These are phyloP conservation scores for Rhipidura dahli DNA, from an alignment of 2,113 vertebrate genomes.

Conservation along the genomic window DNA sequence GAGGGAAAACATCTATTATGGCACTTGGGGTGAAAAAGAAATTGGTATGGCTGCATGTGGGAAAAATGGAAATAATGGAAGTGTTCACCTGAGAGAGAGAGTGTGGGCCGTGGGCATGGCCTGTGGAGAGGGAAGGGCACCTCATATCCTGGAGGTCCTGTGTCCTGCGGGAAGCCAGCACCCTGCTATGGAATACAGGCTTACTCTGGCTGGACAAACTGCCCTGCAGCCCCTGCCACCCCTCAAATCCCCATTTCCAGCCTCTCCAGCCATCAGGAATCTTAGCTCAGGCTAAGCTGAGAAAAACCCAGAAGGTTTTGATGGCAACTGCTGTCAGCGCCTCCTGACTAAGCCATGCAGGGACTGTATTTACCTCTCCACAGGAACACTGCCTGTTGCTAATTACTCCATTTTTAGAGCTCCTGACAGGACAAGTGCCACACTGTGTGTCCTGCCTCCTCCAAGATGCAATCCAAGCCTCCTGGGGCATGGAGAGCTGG, in stretches of 20 bases:
- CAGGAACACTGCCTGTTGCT: neutral
- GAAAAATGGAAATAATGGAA: neutral
- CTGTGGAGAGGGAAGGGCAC: neutral
- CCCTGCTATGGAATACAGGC: neutral
- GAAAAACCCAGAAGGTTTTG: neutral
- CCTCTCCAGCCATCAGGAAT: neutral
- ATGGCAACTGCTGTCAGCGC: neutral
- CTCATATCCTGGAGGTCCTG: neutral
- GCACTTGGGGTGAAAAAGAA: neutral
- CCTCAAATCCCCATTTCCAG: neutral
- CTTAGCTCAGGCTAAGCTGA: neutral
- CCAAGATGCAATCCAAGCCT: neutral
- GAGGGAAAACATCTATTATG: neutral
- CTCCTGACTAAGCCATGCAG: neutral
- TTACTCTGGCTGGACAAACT: neutral
- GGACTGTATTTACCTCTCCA: neutral
- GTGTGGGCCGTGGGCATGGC: neutral
- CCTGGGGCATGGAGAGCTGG: fast-evolving
- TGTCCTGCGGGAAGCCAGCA: neutral
- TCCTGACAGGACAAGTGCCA: neutral
- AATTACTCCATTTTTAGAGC: neutral
- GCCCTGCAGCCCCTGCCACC: too few relatives aligned
- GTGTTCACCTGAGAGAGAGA: neutral
- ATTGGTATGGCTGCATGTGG: neutral
- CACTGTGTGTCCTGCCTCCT: fast-evolving